Conservation (phyloP, 2,113 vertebrate species). For the Xerus inauris region DNA sequence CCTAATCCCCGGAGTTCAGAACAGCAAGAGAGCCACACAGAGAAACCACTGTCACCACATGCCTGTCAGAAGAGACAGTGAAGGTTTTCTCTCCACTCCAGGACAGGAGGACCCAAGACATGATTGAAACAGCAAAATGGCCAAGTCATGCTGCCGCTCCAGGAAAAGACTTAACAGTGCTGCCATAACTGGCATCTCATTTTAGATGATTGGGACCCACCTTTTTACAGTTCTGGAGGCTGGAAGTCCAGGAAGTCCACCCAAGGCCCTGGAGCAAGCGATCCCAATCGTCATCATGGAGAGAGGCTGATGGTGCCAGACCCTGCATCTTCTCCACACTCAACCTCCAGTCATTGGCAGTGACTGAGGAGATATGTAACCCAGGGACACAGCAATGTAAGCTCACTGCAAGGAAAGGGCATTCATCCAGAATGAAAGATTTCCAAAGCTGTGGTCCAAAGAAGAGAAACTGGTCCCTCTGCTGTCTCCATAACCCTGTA, state of each 20-base stretch:
- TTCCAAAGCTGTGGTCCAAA: neutral
- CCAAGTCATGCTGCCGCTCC: neutral
- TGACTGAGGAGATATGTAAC: neutral
- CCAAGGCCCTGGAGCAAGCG: neutral
- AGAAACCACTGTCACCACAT: neutral
- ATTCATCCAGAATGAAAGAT: neutral
- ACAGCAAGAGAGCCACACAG: neutral
- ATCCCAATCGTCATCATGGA: neutral
- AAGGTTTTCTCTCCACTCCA: neutral
- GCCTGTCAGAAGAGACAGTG: neutral
- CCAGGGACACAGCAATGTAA: neutral
- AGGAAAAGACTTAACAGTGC: neutral
- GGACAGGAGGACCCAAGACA: neutral
- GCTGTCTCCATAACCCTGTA: too few species aligned
- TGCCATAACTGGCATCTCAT: neutral
- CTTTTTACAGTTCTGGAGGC: neutral
- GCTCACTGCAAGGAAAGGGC: too few species aligned
- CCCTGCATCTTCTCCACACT: neutral
- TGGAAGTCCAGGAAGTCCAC: neutral
- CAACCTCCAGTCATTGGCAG: neutral
- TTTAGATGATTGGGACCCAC: neutral
- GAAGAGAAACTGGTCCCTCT: neutral
- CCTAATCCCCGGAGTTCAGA: neutral
- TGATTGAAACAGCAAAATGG: neutral
- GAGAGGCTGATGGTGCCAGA: neutral